A percentile compares a stretch with the other conserved stretches of the same genome.
Conservation (phyloP, 1,140 invertebrate genomes). For the Watersipora subatra region DNA sequence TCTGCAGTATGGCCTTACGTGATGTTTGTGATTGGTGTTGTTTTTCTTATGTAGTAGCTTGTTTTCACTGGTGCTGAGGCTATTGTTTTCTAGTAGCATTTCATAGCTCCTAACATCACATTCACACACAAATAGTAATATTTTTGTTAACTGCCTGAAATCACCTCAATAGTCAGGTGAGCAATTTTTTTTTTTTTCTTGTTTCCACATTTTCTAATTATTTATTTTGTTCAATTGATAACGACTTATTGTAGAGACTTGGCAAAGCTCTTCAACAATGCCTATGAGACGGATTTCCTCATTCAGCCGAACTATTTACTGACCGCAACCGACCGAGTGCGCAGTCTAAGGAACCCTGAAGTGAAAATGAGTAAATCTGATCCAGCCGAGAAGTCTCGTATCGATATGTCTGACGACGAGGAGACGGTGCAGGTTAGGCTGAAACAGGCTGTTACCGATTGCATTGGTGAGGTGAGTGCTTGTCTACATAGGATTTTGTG, state of each 20-base stretch:
- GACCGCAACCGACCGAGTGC: constrained; percentile 14
- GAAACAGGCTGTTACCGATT: constrained; percentile 84
- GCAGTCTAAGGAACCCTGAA: constrained; percentile 39
- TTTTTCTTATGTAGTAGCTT: too few species aligned
- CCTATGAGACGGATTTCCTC: constrained; percentile 53
- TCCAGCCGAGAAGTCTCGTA: constrained; percentile 56
- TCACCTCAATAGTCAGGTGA: too few species aligned
- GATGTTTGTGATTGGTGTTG: too few species aligned
- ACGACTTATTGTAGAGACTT: constrained; percentile 59
- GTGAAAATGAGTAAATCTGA: constrained; percentile 99
- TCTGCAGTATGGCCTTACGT: too few species aligned
- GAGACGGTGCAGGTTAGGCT: constrained; percentile 66
- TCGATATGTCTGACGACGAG: constrained; percentile 65
- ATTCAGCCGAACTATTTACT: constrained; percentile 3
- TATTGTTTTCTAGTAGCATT: too few species aligned
- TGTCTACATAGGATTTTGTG: neutral
- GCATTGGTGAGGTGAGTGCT: constrained; percentile 56
- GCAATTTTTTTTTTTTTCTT: too few species aligned
- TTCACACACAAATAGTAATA: too few species aligned
- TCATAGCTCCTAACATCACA: too few species aligned
- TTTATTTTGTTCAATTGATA: too few species aligned
- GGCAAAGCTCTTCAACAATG: constrained; percentile 54
- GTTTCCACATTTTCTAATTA: too few species aligned
- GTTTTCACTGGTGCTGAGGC: too few species aligned
- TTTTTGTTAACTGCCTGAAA: too few species aligned